phyloP scores from a whole-genome alignment of 2,797 vertebrate genomes.

The Falco rusticolus region DNA sequence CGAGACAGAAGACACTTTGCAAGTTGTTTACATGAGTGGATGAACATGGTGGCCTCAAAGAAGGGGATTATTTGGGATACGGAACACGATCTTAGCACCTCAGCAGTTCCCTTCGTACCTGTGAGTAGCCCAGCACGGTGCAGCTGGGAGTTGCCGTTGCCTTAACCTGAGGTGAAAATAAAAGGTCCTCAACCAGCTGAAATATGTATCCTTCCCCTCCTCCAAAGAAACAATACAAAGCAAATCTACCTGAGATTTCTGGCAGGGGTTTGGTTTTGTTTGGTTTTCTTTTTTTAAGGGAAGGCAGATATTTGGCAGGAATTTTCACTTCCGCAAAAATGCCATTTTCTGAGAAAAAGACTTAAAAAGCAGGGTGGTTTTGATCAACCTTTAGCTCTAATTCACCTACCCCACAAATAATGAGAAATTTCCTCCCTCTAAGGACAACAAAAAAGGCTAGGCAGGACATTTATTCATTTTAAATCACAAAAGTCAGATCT shows the following conservation, averaged over 20 bases:
- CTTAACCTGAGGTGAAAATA: not conserved
- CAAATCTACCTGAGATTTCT: not conserved
- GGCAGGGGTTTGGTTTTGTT: not conserved
- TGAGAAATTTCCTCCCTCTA: not conserved
- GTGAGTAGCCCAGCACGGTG: not conserved
- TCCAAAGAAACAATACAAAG: not conserved
- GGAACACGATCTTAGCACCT: not conserved
- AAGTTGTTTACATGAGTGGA: not conserved
- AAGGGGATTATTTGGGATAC: not conserved
- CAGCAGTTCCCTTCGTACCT: fast-evolving
- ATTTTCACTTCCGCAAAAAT: not conserved
- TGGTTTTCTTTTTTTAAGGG: not conserved
- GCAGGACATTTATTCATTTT: not conserved
- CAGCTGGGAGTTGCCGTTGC: not conserved
- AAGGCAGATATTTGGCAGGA: not conserved
- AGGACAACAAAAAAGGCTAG: not conserved
- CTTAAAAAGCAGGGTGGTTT: not conserved
- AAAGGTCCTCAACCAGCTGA: not conserved
- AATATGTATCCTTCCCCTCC: not conserved
- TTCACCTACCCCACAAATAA: not conserved
- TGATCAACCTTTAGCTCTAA: not conserved
- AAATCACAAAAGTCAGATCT: not conserved
- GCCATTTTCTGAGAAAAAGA: not conserved
- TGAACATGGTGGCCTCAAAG: not conserved
- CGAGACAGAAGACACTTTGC: not conserved